phyloP scores from a whole-genome alignment of 2,113 vertebrate species.

The Eurystomus gularis region DNA sequence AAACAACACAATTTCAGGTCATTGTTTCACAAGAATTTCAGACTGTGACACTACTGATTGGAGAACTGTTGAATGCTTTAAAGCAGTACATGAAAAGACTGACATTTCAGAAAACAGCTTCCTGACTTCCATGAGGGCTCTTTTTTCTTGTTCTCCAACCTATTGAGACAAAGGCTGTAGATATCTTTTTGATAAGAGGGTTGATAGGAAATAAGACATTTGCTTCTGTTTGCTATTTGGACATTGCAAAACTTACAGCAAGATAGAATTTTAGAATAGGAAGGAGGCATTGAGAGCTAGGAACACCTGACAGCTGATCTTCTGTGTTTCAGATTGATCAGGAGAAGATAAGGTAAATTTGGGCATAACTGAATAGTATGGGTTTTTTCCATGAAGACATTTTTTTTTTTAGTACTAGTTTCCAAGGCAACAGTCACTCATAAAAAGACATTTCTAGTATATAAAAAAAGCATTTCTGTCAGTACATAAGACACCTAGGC shows the following conservation, averaged over 20 bases:
- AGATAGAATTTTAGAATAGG: neutral
- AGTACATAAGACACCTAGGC: neutral
- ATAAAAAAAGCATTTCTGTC: neutral
- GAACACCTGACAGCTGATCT: neutral
- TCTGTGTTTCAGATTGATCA: neutral
- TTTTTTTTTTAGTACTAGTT: conserved; percentile 25
- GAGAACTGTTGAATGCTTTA: neutral
- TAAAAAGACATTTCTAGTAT: neutral
- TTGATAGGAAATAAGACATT: neutral
- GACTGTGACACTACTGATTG: neutral
- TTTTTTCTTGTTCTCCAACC: neutral
- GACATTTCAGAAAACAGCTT: neutral
- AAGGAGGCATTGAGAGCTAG: neutral
- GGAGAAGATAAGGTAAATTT: neutral
- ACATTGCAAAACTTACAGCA: neutral
- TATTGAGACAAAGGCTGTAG: neutral
- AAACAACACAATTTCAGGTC: conserved; percentile 2
- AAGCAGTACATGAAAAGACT: neutral
- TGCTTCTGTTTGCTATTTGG: neutral
- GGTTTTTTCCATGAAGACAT: neutral
- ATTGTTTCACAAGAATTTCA: neutral
- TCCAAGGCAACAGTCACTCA: neutral
- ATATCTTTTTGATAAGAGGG: neutral
- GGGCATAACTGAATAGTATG: neutral
- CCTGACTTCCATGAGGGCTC: neutral